Percentiles rank a stretch among this genome's conserved stretches.
phyloP scores from a whole-genome alignment of 2,113 vertebrate species.

The Natator depressus region DNA sequence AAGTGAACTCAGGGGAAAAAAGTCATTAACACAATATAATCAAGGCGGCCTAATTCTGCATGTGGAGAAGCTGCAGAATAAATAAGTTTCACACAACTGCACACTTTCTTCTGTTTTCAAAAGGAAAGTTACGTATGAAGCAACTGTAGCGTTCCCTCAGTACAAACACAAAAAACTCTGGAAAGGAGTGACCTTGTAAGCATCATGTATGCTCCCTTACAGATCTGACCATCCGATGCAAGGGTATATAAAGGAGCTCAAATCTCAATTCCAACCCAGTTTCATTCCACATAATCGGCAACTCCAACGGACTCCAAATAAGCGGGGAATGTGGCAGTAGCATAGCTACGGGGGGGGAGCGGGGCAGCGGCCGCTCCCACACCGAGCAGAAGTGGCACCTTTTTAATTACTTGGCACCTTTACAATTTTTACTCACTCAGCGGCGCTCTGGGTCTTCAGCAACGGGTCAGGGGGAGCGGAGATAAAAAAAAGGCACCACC shows the following conservation, averaged over 20 bases:
- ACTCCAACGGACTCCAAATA: background rate
- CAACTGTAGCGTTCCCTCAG: background rate
- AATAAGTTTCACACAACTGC: background rate
- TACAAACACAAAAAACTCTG: background rate
- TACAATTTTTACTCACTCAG: too few species aligned
- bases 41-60: background rate
- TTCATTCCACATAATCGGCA: background rate
- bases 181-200: background rate
- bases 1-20: background rate
- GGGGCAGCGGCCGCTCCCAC: too few species aligned
- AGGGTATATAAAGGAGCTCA: background rate
- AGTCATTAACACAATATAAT: constrained; percentile 6
- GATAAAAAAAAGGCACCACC: too few species aligned
- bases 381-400: too few species aligned
- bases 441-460: too few species aligned
- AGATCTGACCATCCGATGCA: background rate
- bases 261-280: background rate
- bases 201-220: background rate
- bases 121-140: background rate
- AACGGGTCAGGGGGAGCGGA: too few species aligned
- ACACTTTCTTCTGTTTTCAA: background rate
- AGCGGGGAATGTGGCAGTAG: background rate
- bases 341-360: too few species aligned
- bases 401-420: too few species aligned
- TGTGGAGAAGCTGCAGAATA: constrained; percentile 5